Conservation (phyloP, 2,888 invertebrate genomes). For the Mythimna ferrago region DNA sequence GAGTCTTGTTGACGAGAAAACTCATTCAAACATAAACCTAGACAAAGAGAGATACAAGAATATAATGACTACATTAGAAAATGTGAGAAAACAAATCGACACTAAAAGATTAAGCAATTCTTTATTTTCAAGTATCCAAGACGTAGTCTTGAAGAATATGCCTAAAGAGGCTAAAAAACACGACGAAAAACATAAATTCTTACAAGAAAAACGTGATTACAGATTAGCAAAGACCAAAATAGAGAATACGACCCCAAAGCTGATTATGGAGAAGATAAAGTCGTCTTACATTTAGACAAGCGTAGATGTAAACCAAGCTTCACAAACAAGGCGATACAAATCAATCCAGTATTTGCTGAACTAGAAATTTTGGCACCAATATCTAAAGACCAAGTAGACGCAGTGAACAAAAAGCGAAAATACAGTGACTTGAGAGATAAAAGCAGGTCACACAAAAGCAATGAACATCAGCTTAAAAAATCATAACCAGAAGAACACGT, state of each 20-base stretch:
- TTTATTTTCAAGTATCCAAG: constrained; percentile 92
- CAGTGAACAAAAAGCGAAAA: constrained; percentile 67
- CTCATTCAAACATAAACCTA: constrained; percentile 77
- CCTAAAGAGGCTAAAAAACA: constrained; percentile 75
- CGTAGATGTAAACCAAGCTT: constrained; percentile 87
- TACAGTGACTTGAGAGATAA: constrained; percentile 86
- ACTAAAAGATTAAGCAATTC: constrained; percentile 92
- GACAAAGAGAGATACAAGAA: constrained; percentile 84
- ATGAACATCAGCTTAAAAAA: constrained; percentile 45
- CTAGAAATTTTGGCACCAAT: constrained; percentile 29
- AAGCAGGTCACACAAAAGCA: constrained; percentile 70
- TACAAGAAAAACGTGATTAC: constrained; percentile 70
- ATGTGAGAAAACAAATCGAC: constrained; percentile 86
- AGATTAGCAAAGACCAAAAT: constrained; percentile 76
- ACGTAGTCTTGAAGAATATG: constrained; percentile 87
- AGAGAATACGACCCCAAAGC: constrained; percentile 77
- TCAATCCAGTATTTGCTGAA: constrained; percentile 87
- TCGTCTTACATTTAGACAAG: constrained; percentile 92
- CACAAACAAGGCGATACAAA: constrained; percentile 88
- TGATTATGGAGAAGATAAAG: constrained; percentile 93
- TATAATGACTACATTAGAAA: constrained; percentile 86
- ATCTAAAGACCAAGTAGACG: constrained; percentile 25
- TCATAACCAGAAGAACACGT: constrained; percentile 53
- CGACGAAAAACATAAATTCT: constrained; percentile 70
- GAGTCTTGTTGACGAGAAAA: constrained; percentile 77